These are phyloP conservation scores for Coleophora deauratella DNA, from an alignment of 2,888 invertebrate species.

Conservation along the genomic window DNA sequence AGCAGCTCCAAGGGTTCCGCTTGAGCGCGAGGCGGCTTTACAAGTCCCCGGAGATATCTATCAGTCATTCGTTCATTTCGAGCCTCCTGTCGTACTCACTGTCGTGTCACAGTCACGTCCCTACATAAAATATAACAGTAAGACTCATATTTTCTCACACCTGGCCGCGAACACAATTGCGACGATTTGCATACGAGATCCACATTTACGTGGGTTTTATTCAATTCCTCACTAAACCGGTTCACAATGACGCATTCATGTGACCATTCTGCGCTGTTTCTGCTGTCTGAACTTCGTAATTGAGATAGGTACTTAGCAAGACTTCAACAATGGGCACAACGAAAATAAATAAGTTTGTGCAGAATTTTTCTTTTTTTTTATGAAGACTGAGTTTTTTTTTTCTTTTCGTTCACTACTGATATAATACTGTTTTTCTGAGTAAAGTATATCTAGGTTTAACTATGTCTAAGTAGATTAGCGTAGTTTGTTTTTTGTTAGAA, in stretches of 20 bases:
- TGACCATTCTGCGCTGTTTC: neutral
- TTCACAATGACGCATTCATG: constrained; percentile 2
- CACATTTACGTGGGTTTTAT: neutral
- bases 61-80: constrained; percentile 40
- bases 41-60: constrained; percentile 41
- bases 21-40: constrained; percentile 56
- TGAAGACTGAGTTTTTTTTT: too few species aligned
- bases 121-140: too few species aligned
- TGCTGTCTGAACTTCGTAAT: neutral
- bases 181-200: neutral
- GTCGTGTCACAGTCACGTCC: too few species aligned
- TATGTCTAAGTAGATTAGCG: too few species aligned
- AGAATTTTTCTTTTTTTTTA: too few species aligned
- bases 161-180: neutral
- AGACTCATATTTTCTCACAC: too few species aligned
- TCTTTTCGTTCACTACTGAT: too few species aligned
- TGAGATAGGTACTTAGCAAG: neutral
- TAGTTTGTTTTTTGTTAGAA: too few species aligned
- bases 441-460: too few species aligned
- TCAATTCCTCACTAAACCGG: neutral
- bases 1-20: constrained; percentile 54
- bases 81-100: too few species aligned
- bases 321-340: neutral
- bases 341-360: too few species aligned
- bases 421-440: too few species aligned